A percentile compares a stretch with the other conserved stretches of the same genome.
phyloP scores from a whole-genome alignment of 2,113 vertebrate species.

The Macrotis lagotis region DNA sequence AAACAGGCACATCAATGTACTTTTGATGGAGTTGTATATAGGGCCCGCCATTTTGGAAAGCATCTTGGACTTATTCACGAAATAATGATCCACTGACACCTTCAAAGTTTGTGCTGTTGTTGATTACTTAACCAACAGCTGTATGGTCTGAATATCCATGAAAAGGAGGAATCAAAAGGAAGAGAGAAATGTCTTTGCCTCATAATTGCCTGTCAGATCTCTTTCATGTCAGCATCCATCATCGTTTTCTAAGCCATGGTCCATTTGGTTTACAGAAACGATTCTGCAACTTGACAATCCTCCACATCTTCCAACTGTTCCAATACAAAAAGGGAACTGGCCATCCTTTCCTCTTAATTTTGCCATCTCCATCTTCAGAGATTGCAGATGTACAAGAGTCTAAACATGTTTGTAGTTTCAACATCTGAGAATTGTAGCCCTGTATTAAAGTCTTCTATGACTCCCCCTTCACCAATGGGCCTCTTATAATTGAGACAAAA shows the following conservation, averaged over 20 bases:
- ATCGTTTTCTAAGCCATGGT: neutral
- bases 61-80: neutral
- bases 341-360: neutral
- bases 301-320: neutral
- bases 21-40: neutral
- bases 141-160: neutral
- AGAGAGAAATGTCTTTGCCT: neutral
- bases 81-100: neutral
- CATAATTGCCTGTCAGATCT: neutral
- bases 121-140: neutral
- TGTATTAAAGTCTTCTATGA: neutral
- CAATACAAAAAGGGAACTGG: neutral
- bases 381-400: neutral
- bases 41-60: neutral
- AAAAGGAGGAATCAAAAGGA: neutral
- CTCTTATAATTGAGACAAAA: constrained; percentile 66
- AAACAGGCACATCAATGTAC: neutral
- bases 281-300: neutral
- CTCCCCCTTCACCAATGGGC: constrained; percentile 22
- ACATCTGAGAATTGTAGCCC: neutral
- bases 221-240: neutral
- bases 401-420: neutral
- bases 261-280: constrained; percentile 15
- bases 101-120: neutral
- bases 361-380: neutral